Conservation (phyloP, 2,888 invertebrate genomes). For the Agrypnus murinus region DNA sequence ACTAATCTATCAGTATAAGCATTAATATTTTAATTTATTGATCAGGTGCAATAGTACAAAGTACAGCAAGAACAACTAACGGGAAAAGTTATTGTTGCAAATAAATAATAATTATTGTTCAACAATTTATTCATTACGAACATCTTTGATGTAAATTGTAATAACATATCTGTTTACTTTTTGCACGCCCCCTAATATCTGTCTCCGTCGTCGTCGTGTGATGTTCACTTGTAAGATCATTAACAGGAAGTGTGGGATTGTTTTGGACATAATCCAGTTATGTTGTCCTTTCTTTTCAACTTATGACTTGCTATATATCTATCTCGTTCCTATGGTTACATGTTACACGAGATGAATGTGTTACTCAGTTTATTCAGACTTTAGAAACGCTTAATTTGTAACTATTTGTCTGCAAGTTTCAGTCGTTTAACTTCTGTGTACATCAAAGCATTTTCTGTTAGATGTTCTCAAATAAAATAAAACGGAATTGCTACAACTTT, state of each 20-base stretch:
- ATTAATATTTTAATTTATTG: constrained; percentile 5
- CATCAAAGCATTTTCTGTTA: constrained; percentile 48
- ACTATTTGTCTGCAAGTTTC: constrained; percentile 57
- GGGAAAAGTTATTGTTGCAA: too few species aligned
- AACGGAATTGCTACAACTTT: too few species aligned
- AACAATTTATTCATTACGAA: too few species aligned
- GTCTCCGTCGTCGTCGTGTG: constrained; percentile 49
- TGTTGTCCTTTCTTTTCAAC: constrained; percentile 50
- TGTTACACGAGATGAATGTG: constrained; percentile 55
- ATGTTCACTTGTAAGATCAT: constrained; percentile 57
- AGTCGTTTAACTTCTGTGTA: constrained; percentile 50
- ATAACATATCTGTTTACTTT: constrained; percentile 33
- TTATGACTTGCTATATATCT: constrained; percentile 31
- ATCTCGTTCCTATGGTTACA: constrained; percentile 40
- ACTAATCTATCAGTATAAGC: neutral
- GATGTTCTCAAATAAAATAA: neutral
- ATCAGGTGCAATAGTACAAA: constrained; percentile 4
- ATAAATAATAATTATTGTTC: too few species aligned
- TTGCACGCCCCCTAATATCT: constrained; percentile 46
- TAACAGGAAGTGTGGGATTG: constrained; percentile 58
- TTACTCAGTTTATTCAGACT: constrained; percentile 53
- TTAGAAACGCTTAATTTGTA: constrained; percentile 57
- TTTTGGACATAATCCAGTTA: constrained; percentile 61
- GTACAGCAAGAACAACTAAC: neutral
- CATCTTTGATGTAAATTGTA: neutral